Conservation (phyloP, 1,140 invertebrate species). For the Asobara japonica region DNA sequence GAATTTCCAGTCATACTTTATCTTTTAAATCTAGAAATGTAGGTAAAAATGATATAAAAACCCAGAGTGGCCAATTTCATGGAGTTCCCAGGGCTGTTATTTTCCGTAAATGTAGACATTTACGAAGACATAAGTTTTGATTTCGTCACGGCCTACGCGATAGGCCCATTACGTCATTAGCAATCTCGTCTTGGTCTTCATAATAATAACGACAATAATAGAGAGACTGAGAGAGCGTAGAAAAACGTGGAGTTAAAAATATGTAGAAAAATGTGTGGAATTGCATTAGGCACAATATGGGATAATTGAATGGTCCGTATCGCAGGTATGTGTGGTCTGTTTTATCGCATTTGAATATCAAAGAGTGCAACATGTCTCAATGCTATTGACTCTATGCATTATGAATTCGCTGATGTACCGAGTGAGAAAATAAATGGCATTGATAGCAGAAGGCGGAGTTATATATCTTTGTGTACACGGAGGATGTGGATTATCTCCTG, state of each 20-base stretch:
- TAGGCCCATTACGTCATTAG: constrained; percentile 24
- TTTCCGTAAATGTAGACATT: constrained; percentile 15
- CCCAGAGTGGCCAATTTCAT: neutral
- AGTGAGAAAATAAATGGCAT: constrained; percentile 16
- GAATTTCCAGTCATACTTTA: neutral
- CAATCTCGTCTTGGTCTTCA: neutral
- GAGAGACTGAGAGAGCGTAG: neutral
- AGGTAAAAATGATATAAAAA: neutral
- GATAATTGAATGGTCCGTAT: constrained; percentile 32
- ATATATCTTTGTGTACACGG: neutral
- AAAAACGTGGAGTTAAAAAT: neutral
- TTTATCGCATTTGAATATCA: constrained; percentile 48
- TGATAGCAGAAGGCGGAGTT: constrained; percentile 25
- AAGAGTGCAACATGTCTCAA: constrained; percentile 13
- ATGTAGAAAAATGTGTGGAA: neutral
- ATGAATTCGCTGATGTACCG: neutral
- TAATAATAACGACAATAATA: neutral
- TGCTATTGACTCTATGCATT: constrained; percentile 9
- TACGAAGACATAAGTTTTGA: constrained; percentile 19
- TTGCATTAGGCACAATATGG: neutral
- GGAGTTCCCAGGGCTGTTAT: neutral
- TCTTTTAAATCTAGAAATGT: neutral
- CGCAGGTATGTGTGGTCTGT: constrained; percentile 18
- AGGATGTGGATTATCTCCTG: constrained; percentile 16
- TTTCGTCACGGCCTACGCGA: constrained; percentile 28